These are phyloP conservation scores for Aphelinus atriplicis DNA, from an alignment of 1,140 invertebrate species.

Conservation along the genomic window DNA sequence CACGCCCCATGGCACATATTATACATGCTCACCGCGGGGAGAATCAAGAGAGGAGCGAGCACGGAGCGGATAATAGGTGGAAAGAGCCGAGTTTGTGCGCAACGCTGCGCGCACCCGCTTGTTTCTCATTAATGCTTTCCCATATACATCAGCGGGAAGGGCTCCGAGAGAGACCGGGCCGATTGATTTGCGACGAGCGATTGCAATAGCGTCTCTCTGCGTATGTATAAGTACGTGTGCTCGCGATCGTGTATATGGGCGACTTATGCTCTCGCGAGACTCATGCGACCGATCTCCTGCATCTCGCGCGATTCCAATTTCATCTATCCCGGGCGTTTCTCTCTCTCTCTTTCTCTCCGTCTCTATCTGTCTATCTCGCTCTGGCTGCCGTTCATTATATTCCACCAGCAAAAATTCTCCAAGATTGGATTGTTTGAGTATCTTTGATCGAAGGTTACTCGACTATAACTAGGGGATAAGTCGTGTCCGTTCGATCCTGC, in stretches of 20 bases:
- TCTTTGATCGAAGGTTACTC: constrained; percentile 6
- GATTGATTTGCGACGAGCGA: constrained; percentile 24
- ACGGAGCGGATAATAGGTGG: background rate
- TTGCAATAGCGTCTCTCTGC: background rate
- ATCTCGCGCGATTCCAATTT: background rate
- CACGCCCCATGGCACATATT: background rate
- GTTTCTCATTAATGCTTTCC: constrained; percentile 11
- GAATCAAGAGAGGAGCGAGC: background rate
- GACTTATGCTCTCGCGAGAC: too few species aligned
- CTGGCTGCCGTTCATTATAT: background rate
- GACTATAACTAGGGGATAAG: constrained; percentile 2
- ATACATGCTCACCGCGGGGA: background rate
- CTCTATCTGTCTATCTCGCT: too few species aligned
- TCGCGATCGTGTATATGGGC: too few species aligned
- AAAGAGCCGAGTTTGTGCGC: background rate
- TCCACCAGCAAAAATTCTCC: background rate
- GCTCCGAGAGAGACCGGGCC: too few species aligned
- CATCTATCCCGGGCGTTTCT: background rate
- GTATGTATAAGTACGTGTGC: too few species aligned
- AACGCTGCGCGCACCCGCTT: background rate
- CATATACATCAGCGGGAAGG: constrained; percentile 12
- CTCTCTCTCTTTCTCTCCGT: too few species aligned
- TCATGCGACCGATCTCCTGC: too few species aligned
- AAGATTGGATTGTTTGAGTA: background rate
- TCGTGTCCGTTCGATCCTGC: background rate